Evolutionary conservation across 2,888 invertebrate genomes (phyloP).

Genomic region (Hyles lineata): DNA sequence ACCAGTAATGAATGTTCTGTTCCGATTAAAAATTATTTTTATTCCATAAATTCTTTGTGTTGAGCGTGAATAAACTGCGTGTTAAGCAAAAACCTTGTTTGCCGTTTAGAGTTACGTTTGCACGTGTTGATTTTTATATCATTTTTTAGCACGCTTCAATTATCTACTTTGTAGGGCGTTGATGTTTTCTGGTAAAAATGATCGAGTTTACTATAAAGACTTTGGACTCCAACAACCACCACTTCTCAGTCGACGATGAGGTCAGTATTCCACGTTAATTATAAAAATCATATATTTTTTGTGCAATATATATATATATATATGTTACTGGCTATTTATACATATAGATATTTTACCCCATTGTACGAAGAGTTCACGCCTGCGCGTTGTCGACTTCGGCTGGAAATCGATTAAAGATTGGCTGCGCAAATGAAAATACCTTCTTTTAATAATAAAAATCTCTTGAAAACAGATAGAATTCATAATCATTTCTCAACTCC

Average conservation of each 20-base stretch:
- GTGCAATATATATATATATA: background rate
- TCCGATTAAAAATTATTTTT: slow-evolving; percentile 42
- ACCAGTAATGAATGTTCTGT: slow-evolving; percentile 46
- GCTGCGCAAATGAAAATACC: background rate
- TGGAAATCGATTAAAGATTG: slow-evolving; percentile 15
- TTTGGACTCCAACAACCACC: slow-evolving; percentile 93
- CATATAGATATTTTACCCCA: slow-evolving; percentile 7
- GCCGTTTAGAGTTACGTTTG: background rate
- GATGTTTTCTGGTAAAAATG: slow-evolving; percentile 76
- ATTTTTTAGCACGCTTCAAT: slow-evolving; percentile 53
- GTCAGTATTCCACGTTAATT: slow-evolving; percentile 68
- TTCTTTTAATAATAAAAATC: background rate
- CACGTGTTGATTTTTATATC: slow-evolving; percentile 29
- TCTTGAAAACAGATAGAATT: background rate
- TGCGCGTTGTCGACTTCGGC: background rate
- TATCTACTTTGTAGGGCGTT: slow-evolving; percentile 46
- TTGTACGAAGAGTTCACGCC: slow-evolving; percentile 3
- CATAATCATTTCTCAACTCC: background rate
- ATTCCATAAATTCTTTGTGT: slow-evolving; percentile 2
- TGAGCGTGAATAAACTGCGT: slow-evolving; percentile 30
- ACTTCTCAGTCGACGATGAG: slow-evolving; percentile 92
- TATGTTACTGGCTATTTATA: background rate
- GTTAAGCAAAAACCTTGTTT: slow-evolving; percentile 10
- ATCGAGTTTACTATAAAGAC: slow-evolving; percentile 95
- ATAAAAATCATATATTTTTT: background rate